These are phyloP conservation scores for Sebastes kiyomatsui DNA, from an alignment of 2,797 vertebrate species.

Conservation along the genomic window DNA sequence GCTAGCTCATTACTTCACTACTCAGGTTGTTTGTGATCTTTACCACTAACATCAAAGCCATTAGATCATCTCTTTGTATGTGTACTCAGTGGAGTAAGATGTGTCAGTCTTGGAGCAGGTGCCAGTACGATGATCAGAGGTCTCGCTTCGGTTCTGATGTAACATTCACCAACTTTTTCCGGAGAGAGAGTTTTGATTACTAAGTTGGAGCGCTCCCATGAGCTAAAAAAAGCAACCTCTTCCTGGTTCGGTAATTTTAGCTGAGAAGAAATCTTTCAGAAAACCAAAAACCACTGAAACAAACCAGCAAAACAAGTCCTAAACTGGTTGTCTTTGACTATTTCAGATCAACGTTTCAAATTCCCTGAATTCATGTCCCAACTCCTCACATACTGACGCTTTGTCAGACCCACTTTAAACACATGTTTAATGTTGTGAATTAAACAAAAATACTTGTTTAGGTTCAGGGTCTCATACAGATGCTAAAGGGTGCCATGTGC, in stretches of 20 bases:
- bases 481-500: no score
- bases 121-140: background rate
- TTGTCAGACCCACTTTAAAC: no score
- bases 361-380: background rate
- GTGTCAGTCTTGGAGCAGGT: background rate
- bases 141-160: background rate
- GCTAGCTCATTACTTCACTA: constrained; percentile 8
- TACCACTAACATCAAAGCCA: background rate
- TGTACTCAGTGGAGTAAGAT: background rate
- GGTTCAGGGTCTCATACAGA: no score
- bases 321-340: background rate
- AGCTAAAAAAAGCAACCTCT: background rate
- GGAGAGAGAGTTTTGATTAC: background rate
- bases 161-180: background rate
- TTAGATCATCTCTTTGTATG: constrained; percentile 19
- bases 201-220: background rate
- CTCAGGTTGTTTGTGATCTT: constrained; percentile 13
- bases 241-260: background rate
- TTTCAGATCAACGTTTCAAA: background rate
- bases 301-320: background rate
- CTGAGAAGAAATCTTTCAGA: background rate
- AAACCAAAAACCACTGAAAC: background rate
- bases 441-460: no score
- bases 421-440: no score
- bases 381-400: background rate